A percentile compares a stretch with the other conserved stretches of the same genome.
Conservation (phyloP, 2,113 vertebrate species). For the Oophaga pumilio region DNA sequence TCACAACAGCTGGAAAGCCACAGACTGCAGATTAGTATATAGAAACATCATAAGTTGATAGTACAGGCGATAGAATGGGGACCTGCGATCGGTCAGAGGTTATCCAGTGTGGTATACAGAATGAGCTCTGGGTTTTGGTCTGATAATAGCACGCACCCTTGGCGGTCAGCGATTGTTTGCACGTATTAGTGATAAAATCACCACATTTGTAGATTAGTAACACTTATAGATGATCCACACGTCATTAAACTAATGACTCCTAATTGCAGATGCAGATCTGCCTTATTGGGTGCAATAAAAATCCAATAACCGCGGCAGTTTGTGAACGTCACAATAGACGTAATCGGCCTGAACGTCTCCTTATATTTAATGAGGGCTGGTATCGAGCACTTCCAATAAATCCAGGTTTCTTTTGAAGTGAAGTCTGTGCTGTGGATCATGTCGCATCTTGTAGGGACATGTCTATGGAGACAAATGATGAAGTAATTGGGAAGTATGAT, state of each 20-base stretch:
- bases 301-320: not conserved
- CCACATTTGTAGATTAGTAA: too few species aligned
- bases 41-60: too few species aligned
- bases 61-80: too few species aligned
- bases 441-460: not conserved
- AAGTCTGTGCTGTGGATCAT: slow-evolving; percentile 30
- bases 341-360: not conserved
- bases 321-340: not conserved
- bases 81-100: too few species aligned
- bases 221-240: too few species aligned
- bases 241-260: not conserved
- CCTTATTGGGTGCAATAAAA: not conserved
- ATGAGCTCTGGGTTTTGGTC: too few species aligned
- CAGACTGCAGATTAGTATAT: too few species aligned
- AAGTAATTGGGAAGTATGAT: not conserved
- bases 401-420: slow-evolving; percentile 30
- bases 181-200: too few species aligned
- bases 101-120: too few species aligned
- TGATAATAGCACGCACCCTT: too few species aligned
- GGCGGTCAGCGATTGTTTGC: too few species aligned
- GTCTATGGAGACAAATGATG: not conserved
- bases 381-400: not conserved
- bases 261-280: not conserved
- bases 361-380: not conserved
- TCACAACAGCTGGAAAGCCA: too few species aligned